A percentile compares a stretch with the other conserved stretches of the same genome.
Conservation (phyloP, 2,113 vertebrate species). For the Dipodomys ordii region DNA sequence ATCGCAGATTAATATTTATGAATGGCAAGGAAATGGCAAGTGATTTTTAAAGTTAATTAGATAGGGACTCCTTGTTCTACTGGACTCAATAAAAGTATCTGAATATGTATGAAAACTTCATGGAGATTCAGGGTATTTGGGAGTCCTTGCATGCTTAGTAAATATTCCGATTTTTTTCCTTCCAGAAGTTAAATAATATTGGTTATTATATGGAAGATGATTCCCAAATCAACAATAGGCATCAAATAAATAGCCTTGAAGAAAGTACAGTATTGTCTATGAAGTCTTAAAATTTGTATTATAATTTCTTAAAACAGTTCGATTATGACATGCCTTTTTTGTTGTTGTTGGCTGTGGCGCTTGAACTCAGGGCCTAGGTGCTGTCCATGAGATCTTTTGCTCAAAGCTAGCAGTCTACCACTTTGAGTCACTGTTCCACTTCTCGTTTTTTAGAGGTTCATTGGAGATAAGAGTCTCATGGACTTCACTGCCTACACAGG, state of each 20-base stretch:
- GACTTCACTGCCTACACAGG: no score
- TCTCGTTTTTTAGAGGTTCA: no score
- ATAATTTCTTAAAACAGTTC: slow-evolving; percentile 40
- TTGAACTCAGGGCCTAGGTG: no score
- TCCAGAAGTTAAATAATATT: slow-evolving; percentile 36
- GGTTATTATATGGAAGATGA: slow-evolving; percentile 15
- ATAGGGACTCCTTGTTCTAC: background rate
- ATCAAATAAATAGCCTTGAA: slow-evolving; percentile 23
- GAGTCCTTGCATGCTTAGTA: slow-evolving; percentile 47
- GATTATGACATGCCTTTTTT: background rate
- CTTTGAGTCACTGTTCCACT: no score
- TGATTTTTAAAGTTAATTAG: slow-evolving; percentile 52
- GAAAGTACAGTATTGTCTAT: background rate
- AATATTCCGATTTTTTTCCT: slow-evolving; percentile 50
- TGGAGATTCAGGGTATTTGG: slow-evolving; percentile 46
- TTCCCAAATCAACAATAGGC: slow-evolving; percentile 1
- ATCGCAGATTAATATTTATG: slow-evolving; percentile 49
- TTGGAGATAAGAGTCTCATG: no score
- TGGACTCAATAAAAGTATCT: slow-evolving; percentile 37
- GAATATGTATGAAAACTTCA: slow-evolving; percentile 52
- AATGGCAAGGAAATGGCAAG: slow-evolving; percentile 39
- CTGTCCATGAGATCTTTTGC: no score
- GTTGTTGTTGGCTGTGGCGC: no score
- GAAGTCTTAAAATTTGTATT: background rate
- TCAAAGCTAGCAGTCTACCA: no score